phyloP scores from a whole-genome alignment of 1,140 invertebrate species.

The Papilio aristodemus region DNA sequence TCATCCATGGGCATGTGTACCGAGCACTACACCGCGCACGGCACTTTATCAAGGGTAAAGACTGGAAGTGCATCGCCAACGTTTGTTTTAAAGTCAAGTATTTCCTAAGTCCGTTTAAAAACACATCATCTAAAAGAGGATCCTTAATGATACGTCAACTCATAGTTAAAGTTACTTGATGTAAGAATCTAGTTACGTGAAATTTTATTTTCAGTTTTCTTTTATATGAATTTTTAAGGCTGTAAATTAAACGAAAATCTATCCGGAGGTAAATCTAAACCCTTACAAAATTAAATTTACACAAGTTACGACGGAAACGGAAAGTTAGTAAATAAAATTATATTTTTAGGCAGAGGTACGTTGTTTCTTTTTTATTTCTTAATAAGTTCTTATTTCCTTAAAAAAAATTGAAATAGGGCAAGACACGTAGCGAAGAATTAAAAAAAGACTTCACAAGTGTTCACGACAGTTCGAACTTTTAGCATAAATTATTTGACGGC shows the following conservation, averaged over 20 bases:
- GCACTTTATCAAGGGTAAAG: background rate
- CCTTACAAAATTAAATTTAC: background rate
- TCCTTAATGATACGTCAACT: too few relatives aligned
- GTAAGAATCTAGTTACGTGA: too few relatives aligned
- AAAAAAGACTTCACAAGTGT: slow-evolving; percentile 5
- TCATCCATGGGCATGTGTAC: background rate
- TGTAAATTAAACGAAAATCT: too few relatives aligned
- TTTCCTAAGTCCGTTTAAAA: background rate
- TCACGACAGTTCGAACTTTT: slow-evolving; percentile 7
- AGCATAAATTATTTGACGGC: slow-evolving; percentile 15
- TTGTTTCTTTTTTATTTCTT: too few relatives aligned
- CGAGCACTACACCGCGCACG: background rate
- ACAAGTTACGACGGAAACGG: too few relatives aligned
- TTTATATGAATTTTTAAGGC: too few relatives aligned
- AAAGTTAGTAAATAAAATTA: too few relatives aligned
- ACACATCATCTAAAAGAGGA: background rate
- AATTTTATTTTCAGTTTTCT: too few relatives aligned
- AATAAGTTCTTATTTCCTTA: too few relatives aligned
- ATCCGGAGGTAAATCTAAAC: too few relatives aligned
- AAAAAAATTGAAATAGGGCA: background rate
- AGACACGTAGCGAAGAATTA: slow-evolving; percentile 1
- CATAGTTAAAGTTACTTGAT: too few relatives aligned
- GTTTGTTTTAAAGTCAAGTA: slow-evolving; percentile 20
- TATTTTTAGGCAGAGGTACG: too few relatives aligned
- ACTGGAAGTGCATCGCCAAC: background rate